Base-by-base conservation (phyloP, 2,797 vertebrate genomes). In the Thaleichthys pacificus region DNA sequence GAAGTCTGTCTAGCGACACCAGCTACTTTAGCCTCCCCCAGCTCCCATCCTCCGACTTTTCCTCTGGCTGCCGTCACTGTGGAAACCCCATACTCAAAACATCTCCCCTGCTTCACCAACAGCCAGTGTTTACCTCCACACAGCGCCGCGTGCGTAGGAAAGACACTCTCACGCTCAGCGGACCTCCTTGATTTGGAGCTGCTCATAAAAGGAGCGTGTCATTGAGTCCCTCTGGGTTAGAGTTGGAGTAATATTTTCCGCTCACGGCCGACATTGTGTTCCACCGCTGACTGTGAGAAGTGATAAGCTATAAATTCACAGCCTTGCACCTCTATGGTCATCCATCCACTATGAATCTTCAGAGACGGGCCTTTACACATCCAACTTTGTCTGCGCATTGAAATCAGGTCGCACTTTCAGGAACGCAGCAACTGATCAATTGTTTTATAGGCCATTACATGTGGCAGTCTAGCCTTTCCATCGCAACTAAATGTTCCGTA, bases 271-370 rank as follows among this genome's bases (percentile, higher is more conserved):
- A 80, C 77, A 63, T 80, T 75, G 79, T 85, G 86, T 89, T 84
- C 87, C 84, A 58, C 42, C 5, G 22, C 79, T 66, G 74, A 87
- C 86, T 84, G 78, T n/a, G 69, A 85, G 85, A 82, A 90, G 83
- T 78, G 90, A 91, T 91, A 87, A 89, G 88, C 87, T 91, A 91
- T 91, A 90, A 91, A 91, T 90, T 89, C 88, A 81, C 89, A 61
- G 79, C 76, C 75, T 87, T 79, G 76, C 62, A 70, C 82, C 81
- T 78, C 82, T 32, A 64, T 38, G 70, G 79, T 84, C 70, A 71
- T 88, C 84, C 74, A 81, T 88, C 82, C 80, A 85, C 75, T 66
- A 67, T 66, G 70, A 82, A 78, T 84, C 82, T 85, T 84, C 78
- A 88, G 75, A 83, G 76, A 76, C 87, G 85, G 84, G 80, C 68